Evolutionary conservation across 2,888 invertebrate genomes (phyloP).

Genomic region (Conchocele bisecta): DNA sequence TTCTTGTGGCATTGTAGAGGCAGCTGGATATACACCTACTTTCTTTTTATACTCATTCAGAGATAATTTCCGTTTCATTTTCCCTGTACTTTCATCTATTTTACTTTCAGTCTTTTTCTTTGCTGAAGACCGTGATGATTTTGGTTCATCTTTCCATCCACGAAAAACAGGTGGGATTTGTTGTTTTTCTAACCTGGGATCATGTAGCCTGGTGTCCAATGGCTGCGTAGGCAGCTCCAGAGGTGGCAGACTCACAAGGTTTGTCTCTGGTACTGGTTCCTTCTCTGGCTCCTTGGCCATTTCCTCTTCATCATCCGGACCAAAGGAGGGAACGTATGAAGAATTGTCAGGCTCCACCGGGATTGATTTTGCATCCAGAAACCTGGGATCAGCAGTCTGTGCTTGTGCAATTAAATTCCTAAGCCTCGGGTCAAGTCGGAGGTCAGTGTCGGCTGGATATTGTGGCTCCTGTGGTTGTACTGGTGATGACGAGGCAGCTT

Average conservation of each 20-base stretch:
- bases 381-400: too few species aligned
- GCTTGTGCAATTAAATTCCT: conserved; percentile 16
- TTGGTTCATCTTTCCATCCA: too few species aligned
- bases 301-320: conserved; percentile 28
- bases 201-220: conserved; percentile 1
- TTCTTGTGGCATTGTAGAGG: too few species aligned
- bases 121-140: too few species aligned
- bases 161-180: too few species aligned
- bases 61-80: conserved; percentile 40
- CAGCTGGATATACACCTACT: too few species aligned
- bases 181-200: conserved; percentile 7
- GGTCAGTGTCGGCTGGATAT: neutral
- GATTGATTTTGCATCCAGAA: neutral
- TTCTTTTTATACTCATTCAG: conserved; percentile 56
- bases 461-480: conserved; percentile 27
- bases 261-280: neutral
- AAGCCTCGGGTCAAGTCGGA: conserved; percentile 22
- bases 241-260: conserved; percentile 20
- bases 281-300: neutral
- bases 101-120: too few species aligned
- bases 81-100: too few species aligned
- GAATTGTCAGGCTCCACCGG: neutral
- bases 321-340: conserved; percentile 39
- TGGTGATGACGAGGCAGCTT: conserved; percentile 13
- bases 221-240: too few species aligned